Evolutionary conservation across 2,888 invertebrate genomes (phyloP).

Genomic region (Pteria penguin): DNA sequence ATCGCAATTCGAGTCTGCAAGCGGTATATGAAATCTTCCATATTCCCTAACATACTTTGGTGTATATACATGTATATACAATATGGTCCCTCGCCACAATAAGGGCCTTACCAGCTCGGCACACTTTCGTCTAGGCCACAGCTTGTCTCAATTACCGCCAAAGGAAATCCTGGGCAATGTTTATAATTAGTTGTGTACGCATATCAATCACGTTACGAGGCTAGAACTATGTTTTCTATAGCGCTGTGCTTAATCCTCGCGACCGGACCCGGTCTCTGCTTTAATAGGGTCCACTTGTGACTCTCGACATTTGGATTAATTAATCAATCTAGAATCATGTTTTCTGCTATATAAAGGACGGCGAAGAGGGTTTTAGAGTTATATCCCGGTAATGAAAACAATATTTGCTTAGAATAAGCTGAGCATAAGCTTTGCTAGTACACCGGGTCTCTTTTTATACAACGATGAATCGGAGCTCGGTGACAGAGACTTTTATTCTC

Average conservation of each 20-base stretch:
- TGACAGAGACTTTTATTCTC: no score
- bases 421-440: neutral
- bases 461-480: no score
- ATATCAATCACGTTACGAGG: neutral
- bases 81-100: no score
- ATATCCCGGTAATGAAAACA: neutral
- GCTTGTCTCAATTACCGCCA: neutral
- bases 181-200: neutral
- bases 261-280: neutral
- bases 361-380: no score
- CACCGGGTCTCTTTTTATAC: no score
- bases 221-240: conserved; percentile 9
- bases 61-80: no score
- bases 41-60: no score
- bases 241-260: neutral
- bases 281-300: conserved; percentile 6
- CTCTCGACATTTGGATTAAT: neutral
- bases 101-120: no score
- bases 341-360: no score
- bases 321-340: conserved; percentile 1
- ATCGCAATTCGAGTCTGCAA: no score
- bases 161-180: neutral
- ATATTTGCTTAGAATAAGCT: neutral
- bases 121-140: no score
- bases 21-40: no score